Base-by-base conservation (phyloP, 2,113 vertebrate species). In the Tetraodon nigroviridis region DNA sequence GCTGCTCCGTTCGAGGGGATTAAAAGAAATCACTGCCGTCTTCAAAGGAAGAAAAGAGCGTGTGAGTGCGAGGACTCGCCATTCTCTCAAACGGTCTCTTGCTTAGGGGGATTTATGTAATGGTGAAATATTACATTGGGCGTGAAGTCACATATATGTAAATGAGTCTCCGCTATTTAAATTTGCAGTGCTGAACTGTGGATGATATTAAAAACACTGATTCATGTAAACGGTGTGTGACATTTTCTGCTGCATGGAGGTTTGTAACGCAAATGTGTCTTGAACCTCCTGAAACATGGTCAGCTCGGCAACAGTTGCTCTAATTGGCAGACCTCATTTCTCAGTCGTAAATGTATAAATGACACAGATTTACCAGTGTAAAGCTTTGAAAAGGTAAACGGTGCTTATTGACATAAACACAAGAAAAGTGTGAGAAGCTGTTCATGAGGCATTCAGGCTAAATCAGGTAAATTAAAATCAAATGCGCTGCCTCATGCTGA, bases 91-190 rank as follows among this genome's bases (percentile, higher is more conserved):
- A 83, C 69, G 76, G 77, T 71, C 75, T 67, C 73, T 60, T 66
- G 76, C 84, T 84, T 67, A 74, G 70, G 79, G 79, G 76, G 63
- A 49, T 84, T 79, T 70, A 55, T 77, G 71, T 78, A 79, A 82
- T 75, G 71, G 76, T 67, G 73, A 85, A 83, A 85, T 80, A 79
- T 79, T 78, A 76, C 82, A 86, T 57, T 75, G 76, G 66, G 71
- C 66, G 52, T 45, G 70, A 58, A 76, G 77, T 78, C 64, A 62
- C 74, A 75, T 63, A 71, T 71, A 84, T 85, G 80, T 53, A 84
- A 84, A 86, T 82, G 71, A 83, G 72, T 14, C 53, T 45, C 51
- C 2, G 49, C 7, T 37, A 51, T 48, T 71, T 72, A 48, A 46
- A 74, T 71, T 41, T 59, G 54, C 61, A 61, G 32, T 11, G 32